Evolutionary conservation across 37 sponge, comb jelly and placozoan genomes (phyloP), one percentile per base, ranked within the genome.

Genomic region (Ianthella basta): DNA sequence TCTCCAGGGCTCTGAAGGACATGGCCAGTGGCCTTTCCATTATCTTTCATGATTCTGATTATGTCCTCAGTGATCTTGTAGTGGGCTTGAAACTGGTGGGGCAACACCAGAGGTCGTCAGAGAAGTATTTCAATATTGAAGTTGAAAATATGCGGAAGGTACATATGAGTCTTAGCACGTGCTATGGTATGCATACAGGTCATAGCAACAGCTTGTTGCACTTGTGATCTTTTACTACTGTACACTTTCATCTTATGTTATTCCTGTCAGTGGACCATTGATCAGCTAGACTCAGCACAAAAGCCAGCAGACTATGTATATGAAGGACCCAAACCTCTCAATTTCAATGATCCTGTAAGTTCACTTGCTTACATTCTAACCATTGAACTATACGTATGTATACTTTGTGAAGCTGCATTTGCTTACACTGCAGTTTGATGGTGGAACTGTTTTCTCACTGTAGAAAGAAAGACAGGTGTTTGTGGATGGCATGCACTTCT

Each of bases 401-500:
- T 61, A 61, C 34, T 16, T 30, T 30, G 70, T 4, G 12, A 13
- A 27, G 32, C 34, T 32, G 18, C 66, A 20, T 12, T 10, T 10
- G 12, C 23, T 64, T 24, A 29, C 23, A 64, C 66, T 10, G 23
- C 14, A 20, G 66, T 16, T 10, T 21, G 18, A 34, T 69, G 34
- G 29, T 15, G 37, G 13, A 19, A 70, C 36, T 24, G 20, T 41
- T 75, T 36, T 41, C n/a, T 53, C 10, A 69, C 32, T 74, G 39
- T 33, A 86, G 86, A 68, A 72, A 24, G 83, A 86, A 32, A 4
- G 70, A 27, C 32, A 38, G 15, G 23, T 86, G 53, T 75, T 86
- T 75, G 70, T 60, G 12, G 78, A 82, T 25, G 61, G 86, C 20
- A 59, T 63, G 18, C 85, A 90, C 70, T 90, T 86, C 56, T 77